These are phyloP conservation scores for Epistrophe grossulariae DNA, from an alignment of 2,888 invertebrate species.

Conservation along the genomic window DNA sequence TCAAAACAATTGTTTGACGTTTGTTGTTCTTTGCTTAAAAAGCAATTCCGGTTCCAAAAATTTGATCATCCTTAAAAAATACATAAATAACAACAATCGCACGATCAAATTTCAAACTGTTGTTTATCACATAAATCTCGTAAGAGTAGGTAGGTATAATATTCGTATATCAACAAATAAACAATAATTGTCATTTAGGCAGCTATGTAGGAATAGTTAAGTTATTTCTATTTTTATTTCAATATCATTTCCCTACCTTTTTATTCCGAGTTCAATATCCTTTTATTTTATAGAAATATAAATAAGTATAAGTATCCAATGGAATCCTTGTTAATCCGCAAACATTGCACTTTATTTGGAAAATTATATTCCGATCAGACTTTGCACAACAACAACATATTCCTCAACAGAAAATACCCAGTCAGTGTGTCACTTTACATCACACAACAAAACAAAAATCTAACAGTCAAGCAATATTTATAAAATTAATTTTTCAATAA, in stretches of 20 bases:
- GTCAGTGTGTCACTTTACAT: slow-evolving; percentile 17
- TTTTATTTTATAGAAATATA: background rate
- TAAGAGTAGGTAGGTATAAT: too few species aligned
- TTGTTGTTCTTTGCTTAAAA: too few species aligned
- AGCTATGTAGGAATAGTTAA: too few species aligned
- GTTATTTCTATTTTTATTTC: background rate
- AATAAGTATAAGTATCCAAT: slow-evolving; percentile 36
- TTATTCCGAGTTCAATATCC: slow-evolving; percentile 53
- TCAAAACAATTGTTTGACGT: too few species aligned
- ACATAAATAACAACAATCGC: too few species aligned
- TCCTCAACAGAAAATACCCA: slow-evolving; percentile 25
- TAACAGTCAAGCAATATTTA: slow-evolving; percentile 23
- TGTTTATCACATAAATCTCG: too few species aligned
- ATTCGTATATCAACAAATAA: too few species aligned
- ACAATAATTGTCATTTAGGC: too few species aligned
- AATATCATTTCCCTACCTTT: slow-evolving; percentile 37
- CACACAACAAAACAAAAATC: slow-evolving; percentile 16
- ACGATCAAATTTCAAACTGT: too few species aligned
- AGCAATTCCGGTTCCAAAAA: too few species aligned
- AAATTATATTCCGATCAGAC: slow-evolving; percentile 41
- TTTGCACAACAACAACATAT: slow-evolving; percentile 8
- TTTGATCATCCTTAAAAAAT: too few species aligned
- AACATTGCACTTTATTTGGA: slow-evolving; percentile 34
- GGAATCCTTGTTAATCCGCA: slow-evolving; percentile 34
- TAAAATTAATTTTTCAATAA: background rate